These are phyloP conservation scores for Eretmochelys imbricata DNA, from an alignment of 2,113 vertebrate species.

Conservation along the genomic window DNA sequence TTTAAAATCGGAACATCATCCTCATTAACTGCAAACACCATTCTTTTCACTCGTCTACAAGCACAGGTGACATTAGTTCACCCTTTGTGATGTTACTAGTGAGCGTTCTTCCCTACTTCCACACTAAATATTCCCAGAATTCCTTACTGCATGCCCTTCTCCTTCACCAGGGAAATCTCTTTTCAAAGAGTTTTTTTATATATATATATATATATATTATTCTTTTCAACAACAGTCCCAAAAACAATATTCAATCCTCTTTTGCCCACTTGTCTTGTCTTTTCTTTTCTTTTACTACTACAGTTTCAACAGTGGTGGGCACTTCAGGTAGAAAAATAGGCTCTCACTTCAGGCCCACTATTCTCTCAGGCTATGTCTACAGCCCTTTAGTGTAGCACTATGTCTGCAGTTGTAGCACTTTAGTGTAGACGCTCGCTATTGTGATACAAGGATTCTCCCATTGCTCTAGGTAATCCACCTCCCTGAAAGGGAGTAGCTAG, in stretches of 20 bases:
- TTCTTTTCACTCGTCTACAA: neutral
- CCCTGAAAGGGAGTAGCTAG: neutral
- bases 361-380: neutral
- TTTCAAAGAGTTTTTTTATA: neutral
- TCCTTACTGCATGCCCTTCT: neutral
- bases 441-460: neutral
- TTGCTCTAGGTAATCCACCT: neutral
- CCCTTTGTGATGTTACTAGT: neutral
- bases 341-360: neutral
- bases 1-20: neutral
- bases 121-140: neutral
- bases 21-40: neutral
- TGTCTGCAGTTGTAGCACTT: neutral
- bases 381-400: neutral
- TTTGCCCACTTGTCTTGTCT: neutral
- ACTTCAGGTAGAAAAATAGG: neutral
- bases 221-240: neutral
- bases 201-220: neutral
- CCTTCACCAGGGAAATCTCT: neutral
- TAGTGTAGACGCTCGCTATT: neutral
- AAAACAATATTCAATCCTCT: neutral
- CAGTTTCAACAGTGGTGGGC: neutral
- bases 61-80: neutral
- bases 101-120: neutral
- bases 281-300: neutral